Evolutionary conservation across 2,797 vertebrate genomes (phyloP).

Genomic region (Manis javanica): DNA sequence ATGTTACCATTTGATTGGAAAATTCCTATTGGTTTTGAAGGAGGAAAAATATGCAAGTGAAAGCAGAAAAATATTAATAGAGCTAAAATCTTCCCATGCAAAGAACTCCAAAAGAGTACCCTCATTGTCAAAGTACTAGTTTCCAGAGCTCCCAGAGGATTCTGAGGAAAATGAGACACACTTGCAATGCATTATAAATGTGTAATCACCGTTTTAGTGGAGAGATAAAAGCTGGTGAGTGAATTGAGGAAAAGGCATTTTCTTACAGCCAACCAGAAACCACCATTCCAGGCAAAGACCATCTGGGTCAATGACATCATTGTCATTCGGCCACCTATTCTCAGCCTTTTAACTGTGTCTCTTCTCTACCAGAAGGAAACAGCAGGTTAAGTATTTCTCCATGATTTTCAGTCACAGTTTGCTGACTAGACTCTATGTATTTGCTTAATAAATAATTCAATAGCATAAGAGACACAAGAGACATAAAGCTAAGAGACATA

Average conservation of each 20-base stretch:
- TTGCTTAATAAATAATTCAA: conserved; percentile 64
- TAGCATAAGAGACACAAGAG: not conserved
- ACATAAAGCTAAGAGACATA: conserved; percentile 54
- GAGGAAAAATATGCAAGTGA: not conserved
- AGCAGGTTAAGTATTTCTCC: conserved; percentile 61
- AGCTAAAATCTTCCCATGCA: conserved; percentile 14
- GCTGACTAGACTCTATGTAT: conserved; percentile 61
- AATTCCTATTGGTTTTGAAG: not conserved
- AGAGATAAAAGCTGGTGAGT: conserved; percentile 81
- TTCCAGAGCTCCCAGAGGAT: conserved; percentile 80
- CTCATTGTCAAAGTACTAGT: conserved; percentile 69
- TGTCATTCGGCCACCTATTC: conserved; percentile 80
- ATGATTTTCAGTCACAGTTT: conserved; percentile 74
- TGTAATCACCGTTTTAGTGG: conserved; percentile 89
- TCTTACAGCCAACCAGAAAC: conserved; percentile 76
- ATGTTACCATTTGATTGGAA: conserved; percentile 28
- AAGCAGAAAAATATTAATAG: conserved; percentile 13
- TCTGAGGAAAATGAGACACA: conserved; percentile 77
- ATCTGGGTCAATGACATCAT: conserved; percentile 84
- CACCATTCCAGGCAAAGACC: conserved; percentile 80
- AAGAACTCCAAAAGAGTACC: not conserved
- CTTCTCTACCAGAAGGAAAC: conserved; percentile 12
- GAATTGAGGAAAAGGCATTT: conserved; percentile 82
- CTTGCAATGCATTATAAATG: conserved; percentile 86
- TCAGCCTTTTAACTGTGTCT: conserved; percentile 71